Evolutionary conservation across 1,140 invertebrate genomes (phyloP).

Genomic region (Doryteuthis pealeii): DNA sequence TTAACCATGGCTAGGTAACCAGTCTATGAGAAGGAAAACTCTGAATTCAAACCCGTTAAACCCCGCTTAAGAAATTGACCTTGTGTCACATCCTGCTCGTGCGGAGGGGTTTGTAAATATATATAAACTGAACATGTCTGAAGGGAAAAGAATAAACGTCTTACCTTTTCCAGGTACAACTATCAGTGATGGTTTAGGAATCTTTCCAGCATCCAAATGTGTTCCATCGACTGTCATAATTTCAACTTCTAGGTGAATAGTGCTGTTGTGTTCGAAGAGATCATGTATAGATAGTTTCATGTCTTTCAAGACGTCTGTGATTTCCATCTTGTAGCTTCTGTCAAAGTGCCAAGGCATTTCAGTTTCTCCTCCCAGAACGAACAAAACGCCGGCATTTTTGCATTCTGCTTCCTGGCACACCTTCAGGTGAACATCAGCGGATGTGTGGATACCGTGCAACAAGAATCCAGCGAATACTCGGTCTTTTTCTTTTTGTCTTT

Average conservation of each 20-base stretch:
- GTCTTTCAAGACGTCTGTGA: slow-evolving; percentile 21
- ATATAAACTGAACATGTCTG: no score
- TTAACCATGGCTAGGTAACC: no score
- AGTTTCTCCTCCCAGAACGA: slow-evolving; percentile 12
- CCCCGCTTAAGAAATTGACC: no score
- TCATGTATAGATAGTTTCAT: slow-evolving; percentile 14
- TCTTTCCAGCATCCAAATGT: slow-evolving; percentile 11
- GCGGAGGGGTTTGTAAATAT: no score
- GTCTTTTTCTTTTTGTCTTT: slow-evolving; percentile 14
- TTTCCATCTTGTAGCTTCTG: slow-evolving; percentile 32
- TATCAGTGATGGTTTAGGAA: slow-evolving; percentile 22
- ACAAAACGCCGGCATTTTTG: slow-evolving; percentile 17
- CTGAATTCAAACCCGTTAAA: no score
- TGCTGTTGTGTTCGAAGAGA: neutral
- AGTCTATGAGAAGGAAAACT: no score
- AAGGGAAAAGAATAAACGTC: no score
- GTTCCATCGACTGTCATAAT: slow-evolving; percentile 27
- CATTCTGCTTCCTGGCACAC: slow-evolving; percentile 16
- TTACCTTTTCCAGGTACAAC: slow-evolving; percentile 29
- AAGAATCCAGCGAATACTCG: slow-evolving; percentile 32
- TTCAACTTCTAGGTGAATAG: slow-evolving; percentile 25
- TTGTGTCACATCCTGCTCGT: no score
- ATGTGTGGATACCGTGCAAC: slow-evolving; percentile 26
- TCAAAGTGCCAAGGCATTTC: slow-evolving; percentile 29
- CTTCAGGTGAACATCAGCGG: slow-evolving; percentile 22